Conservation (phyloP, 2,888 invertebrate species). For the Thecophora atra region DNA sequence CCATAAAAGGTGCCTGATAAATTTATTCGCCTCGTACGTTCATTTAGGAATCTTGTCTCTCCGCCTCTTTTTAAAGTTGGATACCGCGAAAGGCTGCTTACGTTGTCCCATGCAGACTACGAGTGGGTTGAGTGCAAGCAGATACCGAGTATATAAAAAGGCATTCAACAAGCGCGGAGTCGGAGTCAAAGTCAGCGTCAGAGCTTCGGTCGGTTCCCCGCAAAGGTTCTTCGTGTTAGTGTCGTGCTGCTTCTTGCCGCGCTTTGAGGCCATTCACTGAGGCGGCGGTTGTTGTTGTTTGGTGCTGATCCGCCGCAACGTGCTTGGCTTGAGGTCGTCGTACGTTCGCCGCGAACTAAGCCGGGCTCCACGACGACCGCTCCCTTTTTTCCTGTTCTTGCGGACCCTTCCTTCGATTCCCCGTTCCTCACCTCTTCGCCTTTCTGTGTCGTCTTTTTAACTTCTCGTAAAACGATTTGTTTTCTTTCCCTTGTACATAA, state of each 20-base stretch:
- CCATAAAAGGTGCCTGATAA: too few species aligned
- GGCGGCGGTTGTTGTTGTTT: constrained; percentile 15
- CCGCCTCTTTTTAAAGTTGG: too few species aligned
- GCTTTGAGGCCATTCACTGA: constrained; percentile 10
- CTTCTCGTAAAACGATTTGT: neutral
- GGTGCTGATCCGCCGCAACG: constrained; percentile 35
- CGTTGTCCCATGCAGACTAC: too few species aligned
- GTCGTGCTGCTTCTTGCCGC: neutral
- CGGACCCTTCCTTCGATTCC: neutral
- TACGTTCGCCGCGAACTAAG: constrained; percentile 37
- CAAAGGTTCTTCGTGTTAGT: constrained; percentile 7
- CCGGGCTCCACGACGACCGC: constrained; percentile 41
- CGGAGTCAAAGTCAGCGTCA: neutral
- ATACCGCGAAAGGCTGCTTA: too few species aligned
- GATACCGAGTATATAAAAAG: neutral
- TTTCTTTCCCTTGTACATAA: constrained; percentile 22
- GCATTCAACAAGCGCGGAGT: neutral
- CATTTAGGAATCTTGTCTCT: too few species aligned
- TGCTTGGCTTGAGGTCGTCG: constrained; percentile 47
- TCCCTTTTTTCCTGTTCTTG: constrained; percentile 41
- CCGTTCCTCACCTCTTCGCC: neutral
- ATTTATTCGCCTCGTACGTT: too few species aligned
- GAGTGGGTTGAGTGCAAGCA: too few species aligned
- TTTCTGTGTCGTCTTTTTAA: neutral
- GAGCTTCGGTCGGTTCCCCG: neutral